A percentile compares a stretch with the other conserved stretches of the same genome.
Evolutionary conservation across 2,888 invertebrate genomes (phyloP).

Genomic region (Malachius bipustulatus): DNA sequence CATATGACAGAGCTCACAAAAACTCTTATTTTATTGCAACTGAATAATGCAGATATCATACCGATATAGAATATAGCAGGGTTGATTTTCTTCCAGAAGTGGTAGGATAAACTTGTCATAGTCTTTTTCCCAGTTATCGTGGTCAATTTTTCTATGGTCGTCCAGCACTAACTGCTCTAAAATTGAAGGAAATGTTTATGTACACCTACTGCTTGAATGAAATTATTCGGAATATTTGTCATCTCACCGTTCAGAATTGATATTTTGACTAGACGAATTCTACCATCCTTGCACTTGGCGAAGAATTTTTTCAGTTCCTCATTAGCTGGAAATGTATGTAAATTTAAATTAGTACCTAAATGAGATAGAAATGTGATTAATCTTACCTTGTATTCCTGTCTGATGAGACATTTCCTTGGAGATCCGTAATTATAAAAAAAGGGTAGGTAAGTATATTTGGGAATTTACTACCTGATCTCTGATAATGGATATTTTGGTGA

Average conservation of each 20-base stretch:
- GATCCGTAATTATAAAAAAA: too few relatives aligned
- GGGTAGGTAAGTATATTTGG: too few relatives aligned
- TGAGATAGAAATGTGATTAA: slow-evolving; percentile 8
- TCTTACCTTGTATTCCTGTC: slow-evolving; percentile 78
- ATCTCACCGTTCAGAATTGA: slow-evolving; percentile 73
- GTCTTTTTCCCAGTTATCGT: slow-evolving; percentile 70
- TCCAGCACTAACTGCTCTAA: slow-evolving; percentile 65
- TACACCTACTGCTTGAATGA: slow-evolving; percentile 5
- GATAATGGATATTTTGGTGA: too few relatives aligned
- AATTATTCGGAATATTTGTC: neutral
- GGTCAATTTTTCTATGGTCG: slow-evolving; percentile 51
- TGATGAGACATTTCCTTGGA: slow-evolving; percentile 91
- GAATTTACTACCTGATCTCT: too few relatives aligned
- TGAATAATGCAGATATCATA: slow-evolving; percentile 24
- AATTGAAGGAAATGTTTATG: slow-evolving; percentile 13
- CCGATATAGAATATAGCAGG: slow-evolving; percentile 86
- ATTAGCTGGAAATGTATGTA: slow-evolving; percentile 60
- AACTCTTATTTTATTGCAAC: slow-evolving; percentile 1
- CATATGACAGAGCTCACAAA: slow-evolving; percentile 1
- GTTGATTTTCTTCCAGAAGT: slow-evolving; percentile 64
- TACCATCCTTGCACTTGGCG: slow-evolving; percentile 70
- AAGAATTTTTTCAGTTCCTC: slow-evolving; percentile 69
- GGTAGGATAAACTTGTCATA: slow-evolving; percentile 64
- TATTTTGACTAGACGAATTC: slow-evolving; percentile 68
- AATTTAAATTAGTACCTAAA: slow-evolving; percentile 11